These are phyloP conservation scores for Poicephalus meyeri DNA, from an alignment of 2,113 vertebrate species.

Conservation along the genomic window DNA sequence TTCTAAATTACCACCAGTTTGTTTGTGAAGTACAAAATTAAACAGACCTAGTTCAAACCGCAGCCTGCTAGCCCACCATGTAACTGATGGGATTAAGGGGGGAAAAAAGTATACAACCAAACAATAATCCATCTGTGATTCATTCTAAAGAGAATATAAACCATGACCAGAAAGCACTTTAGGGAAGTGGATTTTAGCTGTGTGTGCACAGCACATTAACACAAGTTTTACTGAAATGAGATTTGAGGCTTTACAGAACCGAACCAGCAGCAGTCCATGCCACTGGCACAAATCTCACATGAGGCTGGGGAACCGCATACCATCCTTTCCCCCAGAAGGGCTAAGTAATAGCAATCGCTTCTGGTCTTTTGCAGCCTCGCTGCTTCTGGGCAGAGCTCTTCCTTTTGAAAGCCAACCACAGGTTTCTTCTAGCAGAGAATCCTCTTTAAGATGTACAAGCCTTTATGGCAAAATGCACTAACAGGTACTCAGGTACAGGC, in stretches of 20 bases:
- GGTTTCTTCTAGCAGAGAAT: accelerated
- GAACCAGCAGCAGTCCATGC: background rate
- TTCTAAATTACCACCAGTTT: background rate
- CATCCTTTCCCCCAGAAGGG: background rate
- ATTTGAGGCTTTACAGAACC: background rate
- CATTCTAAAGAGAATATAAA: slow-evolving; percentile 19
- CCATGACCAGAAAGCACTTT: slow-evolving; percentile 26
- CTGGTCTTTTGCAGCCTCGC: background rate
- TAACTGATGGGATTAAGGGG: background rate
- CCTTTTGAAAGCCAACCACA: background rate
- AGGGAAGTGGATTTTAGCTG: background rate
- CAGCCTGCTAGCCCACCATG: background rate
- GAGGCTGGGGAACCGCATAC: background rate
- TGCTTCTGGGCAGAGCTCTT: background rate
- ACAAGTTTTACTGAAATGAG: background rate
- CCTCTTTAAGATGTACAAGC: accelerated
- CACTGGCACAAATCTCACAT: background rate
- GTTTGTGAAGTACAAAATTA: slow-evolving; percentile 7
- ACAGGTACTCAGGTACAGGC: too few relatives aligned
- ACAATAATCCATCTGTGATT: background rate
- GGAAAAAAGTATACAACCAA: background rate
- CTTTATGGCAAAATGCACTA: accelerated
- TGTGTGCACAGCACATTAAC: background rate
- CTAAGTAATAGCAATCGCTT: background rate
- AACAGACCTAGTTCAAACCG: background rate